Percentiles rank a stretch among this genome's conserved stretches.
phyloP scores from a whole-genome alignment of 2,113 vertebrate species.

The Eretmochelys imbricata region DNA sequence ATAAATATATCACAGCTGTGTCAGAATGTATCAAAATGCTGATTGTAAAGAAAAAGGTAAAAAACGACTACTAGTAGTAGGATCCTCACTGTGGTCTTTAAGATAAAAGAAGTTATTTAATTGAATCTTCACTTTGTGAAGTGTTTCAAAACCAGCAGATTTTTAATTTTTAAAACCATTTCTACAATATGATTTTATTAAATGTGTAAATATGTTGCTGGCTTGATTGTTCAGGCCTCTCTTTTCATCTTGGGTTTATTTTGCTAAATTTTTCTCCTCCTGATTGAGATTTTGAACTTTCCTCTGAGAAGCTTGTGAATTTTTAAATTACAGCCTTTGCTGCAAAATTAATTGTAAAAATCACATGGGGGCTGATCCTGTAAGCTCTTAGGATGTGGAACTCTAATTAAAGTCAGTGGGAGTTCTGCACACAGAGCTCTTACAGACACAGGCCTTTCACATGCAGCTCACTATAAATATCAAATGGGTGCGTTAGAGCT shows the following conservation, averaged over 20 bases:
- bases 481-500: background rate
- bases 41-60: background rate
- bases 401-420: background rate
- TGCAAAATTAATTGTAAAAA: background rate
- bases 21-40: background rate
- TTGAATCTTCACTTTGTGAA: background rate
- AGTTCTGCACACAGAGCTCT: background rate
- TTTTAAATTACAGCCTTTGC: background rate
- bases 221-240: background rate
- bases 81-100: background rate
- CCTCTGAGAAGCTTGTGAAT: background rate
- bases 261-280: background rate
- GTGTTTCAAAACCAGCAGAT: background rate
- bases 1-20: background rate
- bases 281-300: background rate
- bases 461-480: background rate
- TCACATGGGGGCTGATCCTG: background rate
- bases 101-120: too few species aligned
- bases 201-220: background rate
- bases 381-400: fast-evolving
- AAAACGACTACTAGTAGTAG: background rate
- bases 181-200: background rate
- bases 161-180: background rate
- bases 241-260: background rate
- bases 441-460: background rate